Evolutionary conservation across 2,113 vertebrate genomes (phyloP).

Genomic region (Panthera tigris): DNA sequence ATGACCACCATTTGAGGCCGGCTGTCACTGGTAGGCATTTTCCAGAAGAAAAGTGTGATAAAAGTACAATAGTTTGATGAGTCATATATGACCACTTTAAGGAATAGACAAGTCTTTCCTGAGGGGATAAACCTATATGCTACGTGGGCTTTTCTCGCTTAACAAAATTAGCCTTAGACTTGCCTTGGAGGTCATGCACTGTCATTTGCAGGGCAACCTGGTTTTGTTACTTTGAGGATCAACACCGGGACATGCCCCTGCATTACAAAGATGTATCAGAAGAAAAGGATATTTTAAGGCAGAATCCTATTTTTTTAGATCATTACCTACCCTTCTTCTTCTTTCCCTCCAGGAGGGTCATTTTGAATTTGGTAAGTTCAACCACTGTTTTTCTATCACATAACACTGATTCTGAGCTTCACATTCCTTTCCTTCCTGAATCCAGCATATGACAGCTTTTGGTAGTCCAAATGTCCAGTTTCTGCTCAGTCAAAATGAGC

Average conservation of each 20-base stretch:
- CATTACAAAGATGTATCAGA: conserved; percentile 46
- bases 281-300: conserved; percentile 49
- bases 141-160: background rate
- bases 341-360: background rate
- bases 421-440: background rate
- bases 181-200: background rate
- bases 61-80: background rate
- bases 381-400: background rate
- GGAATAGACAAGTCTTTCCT: background rate
- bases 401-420: background rate
- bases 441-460: background rate
- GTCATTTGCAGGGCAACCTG: background rate
- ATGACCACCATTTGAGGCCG: background rate
- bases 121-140: background rate
- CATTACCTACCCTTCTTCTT: background rate
- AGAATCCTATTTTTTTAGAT: background rate
- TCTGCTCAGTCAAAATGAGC: background rate
- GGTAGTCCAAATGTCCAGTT: background rate
- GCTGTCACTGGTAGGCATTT: background rate
- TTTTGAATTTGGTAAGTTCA: background rate
- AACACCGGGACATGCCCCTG: background rate
- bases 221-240: conserved; percentile 47
- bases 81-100: background rate
- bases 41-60: background rate
- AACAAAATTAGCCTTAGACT: background rate